phyloP scores from a whole-genome alignment of 2,113 vertebrate genomes.

The Anolis carolinensis region DNA sequence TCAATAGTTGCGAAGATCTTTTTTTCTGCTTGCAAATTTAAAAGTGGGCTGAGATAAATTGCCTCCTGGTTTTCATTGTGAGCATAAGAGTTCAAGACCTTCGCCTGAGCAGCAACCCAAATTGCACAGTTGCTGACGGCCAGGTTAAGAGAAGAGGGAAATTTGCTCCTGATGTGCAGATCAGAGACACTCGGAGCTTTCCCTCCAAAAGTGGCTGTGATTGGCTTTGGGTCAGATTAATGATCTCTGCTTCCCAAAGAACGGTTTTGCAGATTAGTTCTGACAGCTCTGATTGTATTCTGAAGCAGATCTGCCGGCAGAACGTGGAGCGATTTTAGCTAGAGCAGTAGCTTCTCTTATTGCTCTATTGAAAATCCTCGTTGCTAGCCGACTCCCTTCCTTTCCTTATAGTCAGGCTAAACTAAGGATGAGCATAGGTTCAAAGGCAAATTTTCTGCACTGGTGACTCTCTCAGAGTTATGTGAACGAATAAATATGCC shows the following conservation, averaged over 20 bases:
- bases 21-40: not conserved
- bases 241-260: not conserved
- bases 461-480: no score
- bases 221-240: not conserved
- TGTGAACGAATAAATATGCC: not conserved
- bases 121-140: not conserved
- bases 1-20: slow-evolving; percentile 11
- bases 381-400: not conserved
- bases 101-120: not conserved
- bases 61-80: not conserved
- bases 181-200: not conserved
- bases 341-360: not conserved
- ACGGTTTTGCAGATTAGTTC: not conserved
- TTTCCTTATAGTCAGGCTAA: not conserved
- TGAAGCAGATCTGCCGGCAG: no score
- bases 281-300: not conserved
- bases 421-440: not conserved
- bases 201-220: not conserved
- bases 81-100: not conserved
- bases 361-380: not conserved
- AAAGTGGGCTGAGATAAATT: not conserved
- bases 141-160: not conserved
- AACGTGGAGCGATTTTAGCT: not conserved
- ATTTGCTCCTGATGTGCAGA: not conserved
- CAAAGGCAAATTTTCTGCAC: not conserved